phyloP scores from a whole-genome alignment of 2,888 invertebrate genomes.

The Pollenia angustigena region DNA sequence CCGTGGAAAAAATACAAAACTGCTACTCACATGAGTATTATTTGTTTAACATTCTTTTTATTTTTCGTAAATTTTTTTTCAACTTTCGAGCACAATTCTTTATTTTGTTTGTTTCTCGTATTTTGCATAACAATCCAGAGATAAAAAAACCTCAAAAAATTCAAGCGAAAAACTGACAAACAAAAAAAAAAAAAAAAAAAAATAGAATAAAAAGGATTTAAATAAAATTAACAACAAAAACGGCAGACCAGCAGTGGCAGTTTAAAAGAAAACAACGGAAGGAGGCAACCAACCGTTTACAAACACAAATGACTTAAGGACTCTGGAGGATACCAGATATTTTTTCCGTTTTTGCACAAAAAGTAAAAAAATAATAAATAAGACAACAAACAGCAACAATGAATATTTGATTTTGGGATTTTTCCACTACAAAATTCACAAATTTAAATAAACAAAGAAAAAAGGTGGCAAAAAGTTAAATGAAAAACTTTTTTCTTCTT shows the following conservation, averaged over 20 bases:
- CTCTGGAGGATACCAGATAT: constrained; percentile 29
- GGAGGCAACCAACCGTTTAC: background rate
- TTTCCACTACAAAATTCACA: background rate
- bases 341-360: constrained; percentile 3
- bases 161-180: background rate
- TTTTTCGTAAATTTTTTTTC: background rate
- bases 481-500: background rate
- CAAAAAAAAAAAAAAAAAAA: too few species aligned
- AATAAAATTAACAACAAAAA: constrained; percentile 46
- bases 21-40: constrained; percentile 46
- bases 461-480: constrained; percentile 14
- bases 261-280: constrained; percentile 13
- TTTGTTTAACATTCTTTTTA: constrained; percentile 12
- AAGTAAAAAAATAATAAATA: background rate
- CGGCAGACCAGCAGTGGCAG: background rate
- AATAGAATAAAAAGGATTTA: constrained; percentile 61
- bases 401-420: constrained; percentile 43
- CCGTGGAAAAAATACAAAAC: constrained; percentile 16
- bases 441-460: constrained; percentile 2
- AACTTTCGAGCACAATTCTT: background rate
- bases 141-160: constrained; percentile 14
- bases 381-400: constrained; percentile 10
- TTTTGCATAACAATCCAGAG: constrained; percentile 50
- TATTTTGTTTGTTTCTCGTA: constrained; percentile 8
- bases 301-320: constrained; percentile 12